Evolutionary conservation across 2,797 vertebrate genomes (phyloP), one percentile per base, ranked within the genome.

Genomic region (Simalia tracyae): DNA sequence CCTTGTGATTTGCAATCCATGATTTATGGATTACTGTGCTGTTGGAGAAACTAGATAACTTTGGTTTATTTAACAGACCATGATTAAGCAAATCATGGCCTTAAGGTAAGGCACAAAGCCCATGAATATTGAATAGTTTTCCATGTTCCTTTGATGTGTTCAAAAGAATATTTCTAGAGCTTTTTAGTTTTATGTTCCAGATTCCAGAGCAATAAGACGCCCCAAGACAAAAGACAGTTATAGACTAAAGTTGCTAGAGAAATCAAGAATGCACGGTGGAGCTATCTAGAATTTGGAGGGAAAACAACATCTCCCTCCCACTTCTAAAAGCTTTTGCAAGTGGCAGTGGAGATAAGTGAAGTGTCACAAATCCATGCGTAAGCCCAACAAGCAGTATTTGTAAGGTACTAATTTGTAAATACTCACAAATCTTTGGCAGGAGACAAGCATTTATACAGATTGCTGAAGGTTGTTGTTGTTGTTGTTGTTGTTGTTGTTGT

Each of bases 91-190:
- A 76, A 76, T 10, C 17, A 10, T 17, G 9, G 36, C 72, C 22
- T 76, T 76, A 76, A 22, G 68, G 72, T 22, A 17, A 3, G 22
- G 8, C 31, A 42, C 22, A 17, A 76, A 6, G 31, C 36, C 72
- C 8, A 9, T 10, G 36, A 22, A 28, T 57, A 56, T 85, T 56
- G 26, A 36, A n/a, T 17, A 56, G 15, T 0, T 2, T 86, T 22
- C 19, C 57, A 31, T 60, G n/a, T 60, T 90, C 88, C 91, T 50
- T 9, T 64, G 96, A 95, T 94, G 93, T 95, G 95, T 94, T 93
- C 91, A 94, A 92, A 95, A 42, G 4, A 17, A 2, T 28, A 64
- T 54, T 24, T 61, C 61, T 3, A 66, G 2, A 56, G 63, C 46
- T 89, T 76, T 46, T 81, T 42, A 22, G 28, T 68, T 89, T 68